A percentile compares a stretch with the other conserved stretches of the same genome.
Conservation (phyloP, 2,113 vertebrate species). For the Gracilinanus agilis region DNA sequence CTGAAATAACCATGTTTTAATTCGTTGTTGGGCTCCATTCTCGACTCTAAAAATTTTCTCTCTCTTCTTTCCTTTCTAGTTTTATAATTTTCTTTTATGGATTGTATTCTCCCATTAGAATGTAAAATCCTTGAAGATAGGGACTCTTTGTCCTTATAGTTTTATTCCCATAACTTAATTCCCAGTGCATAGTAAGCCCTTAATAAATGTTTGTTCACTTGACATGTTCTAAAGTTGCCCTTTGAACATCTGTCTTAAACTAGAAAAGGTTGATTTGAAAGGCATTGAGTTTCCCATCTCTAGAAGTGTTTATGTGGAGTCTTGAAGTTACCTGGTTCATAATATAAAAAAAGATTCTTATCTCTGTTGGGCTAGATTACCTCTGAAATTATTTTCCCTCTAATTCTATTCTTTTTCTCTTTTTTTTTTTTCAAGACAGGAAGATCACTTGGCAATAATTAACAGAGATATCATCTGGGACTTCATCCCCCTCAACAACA, state of each 20-base stretch:
- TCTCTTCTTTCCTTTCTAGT: background rate
- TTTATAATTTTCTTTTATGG: background rate
- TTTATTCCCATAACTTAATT: background rate
- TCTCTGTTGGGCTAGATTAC: background rate
- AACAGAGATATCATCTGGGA: background rate
- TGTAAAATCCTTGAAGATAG: background rate
- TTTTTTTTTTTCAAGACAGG: background rate
- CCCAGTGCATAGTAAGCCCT: background rate
- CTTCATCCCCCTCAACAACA: background rate
- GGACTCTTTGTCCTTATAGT: background rate
- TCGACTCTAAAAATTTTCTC: background rate
- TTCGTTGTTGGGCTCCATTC: background rate
- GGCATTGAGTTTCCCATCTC: background rate
- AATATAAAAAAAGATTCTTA: background rate
- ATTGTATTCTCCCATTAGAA: background rate
- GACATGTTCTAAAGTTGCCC: background rate
- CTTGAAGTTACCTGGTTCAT: background rate
- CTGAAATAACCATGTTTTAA: background rate
- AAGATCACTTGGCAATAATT: background rate
- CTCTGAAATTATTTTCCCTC: background rate
- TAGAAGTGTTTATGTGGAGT: background rate
- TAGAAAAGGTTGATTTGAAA: too few relatives aligned
- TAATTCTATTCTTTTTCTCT: background rate
- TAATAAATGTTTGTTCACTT: background rate
- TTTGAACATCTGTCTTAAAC: background rate